Conservation (phyloP, 2,888 invertebrate species). For the Temnothorax unifasciatus region DNA sequence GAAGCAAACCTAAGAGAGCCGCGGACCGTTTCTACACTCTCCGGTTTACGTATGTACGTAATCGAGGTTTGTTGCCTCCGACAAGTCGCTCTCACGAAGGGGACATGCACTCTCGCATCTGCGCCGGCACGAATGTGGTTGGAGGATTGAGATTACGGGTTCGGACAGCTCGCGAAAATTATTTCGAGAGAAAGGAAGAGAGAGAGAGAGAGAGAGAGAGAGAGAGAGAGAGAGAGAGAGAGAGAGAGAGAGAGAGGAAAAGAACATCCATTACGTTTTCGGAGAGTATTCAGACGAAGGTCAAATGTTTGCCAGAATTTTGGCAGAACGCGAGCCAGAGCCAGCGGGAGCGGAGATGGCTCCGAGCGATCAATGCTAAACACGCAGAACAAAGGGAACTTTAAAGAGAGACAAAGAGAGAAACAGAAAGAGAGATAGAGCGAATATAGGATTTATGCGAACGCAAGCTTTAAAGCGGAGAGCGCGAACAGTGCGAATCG, state of each 20-base stretch:
- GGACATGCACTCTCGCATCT: background rate
- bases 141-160: slow-evolving; percentile 11
- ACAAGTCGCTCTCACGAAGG: background rate
- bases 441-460: slow-evolving; percentile 33
- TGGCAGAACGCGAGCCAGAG: slow-evolving; percentile 13
- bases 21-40: background rate
- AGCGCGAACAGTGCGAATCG: background rate
- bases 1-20: slow-evolving; percentile 17
- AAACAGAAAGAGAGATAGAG: background rate
- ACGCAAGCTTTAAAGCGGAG: slow-evolving; percentile 42
- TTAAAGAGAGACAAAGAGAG: slow-evolving; percentile 29
- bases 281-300: background rate
- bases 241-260: slow-evolving; percentile 14
- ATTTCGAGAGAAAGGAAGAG: background rate
- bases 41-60: slow-evolving; percentile 17
- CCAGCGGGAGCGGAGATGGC: background rate
- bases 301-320: slow-evolving; percentile 40
- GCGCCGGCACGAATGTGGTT: slow-evolving; percentile 2
- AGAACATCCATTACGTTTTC: slow-evolving; percentile 22
- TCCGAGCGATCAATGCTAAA: slow-evolving; percentile 52
- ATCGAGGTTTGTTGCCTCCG: background rate
- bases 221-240: too few relatives aligned
- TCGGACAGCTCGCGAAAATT: slow-evolving; percentile 17
- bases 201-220: slow-evolving; percentile 8
- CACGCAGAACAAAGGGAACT: slow-evolving; percentile 26